Evolutionary conservation across 2,888 invertebrate genomes (phyloP).

Genomic region (Drosophila siamana): DNA sequence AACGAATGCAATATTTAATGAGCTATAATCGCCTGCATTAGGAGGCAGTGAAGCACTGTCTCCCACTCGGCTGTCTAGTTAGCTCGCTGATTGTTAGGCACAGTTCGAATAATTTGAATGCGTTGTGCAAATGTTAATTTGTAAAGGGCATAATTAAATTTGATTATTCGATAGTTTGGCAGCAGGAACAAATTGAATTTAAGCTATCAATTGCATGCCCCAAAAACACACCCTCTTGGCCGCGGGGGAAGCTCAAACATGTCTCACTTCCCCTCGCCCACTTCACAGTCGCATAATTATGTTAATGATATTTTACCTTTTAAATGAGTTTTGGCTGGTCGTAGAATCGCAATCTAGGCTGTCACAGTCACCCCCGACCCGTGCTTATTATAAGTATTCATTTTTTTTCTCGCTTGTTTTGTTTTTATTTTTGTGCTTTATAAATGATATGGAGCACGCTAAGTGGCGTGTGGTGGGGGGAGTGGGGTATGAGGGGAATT

Average conservation of each 20-base stretch:
- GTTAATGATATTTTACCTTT: constrained; percentile 45
- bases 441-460: constrained; percentile 11
- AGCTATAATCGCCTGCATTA: not conserved
- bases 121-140: constrained; percentile 53
- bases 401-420: constrained; percentile 5
- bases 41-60: not conserved
- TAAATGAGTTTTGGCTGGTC: constrained; percentile 44
- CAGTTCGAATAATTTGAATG: constrained; percentile 34
- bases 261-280: not conserved
- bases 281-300: constrained; percentile 32
- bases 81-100: not conserved
- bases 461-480: no score
- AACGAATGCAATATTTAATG: not conserved
- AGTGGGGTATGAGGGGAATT: no score
- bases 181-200: constrained; percentile 36
- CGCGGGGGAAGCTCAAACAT: no score
- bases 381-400: constrained; percentile 25
- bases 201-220: constrained; percentile 11
- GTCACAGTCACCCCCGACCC: not conserved
- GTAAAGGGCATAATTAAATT: constrained; percentile 58
- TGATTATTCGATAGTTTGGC: constrained; percentile 47
- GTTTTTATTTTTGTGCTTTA: constrained; percentile 2
- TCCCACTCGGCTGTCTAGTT: not conserved
- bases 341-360: constrained; percentile 32
- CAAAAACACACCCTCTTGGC: not conserved